Percentiles rank a stretch among this genome's conserved stretches.
These are phyloP conservation scores for Hydrochoerus hydrochaeris DNA, from an alignment of 2,113 vertebrate species.

Conservation along the genomic window DNA sequence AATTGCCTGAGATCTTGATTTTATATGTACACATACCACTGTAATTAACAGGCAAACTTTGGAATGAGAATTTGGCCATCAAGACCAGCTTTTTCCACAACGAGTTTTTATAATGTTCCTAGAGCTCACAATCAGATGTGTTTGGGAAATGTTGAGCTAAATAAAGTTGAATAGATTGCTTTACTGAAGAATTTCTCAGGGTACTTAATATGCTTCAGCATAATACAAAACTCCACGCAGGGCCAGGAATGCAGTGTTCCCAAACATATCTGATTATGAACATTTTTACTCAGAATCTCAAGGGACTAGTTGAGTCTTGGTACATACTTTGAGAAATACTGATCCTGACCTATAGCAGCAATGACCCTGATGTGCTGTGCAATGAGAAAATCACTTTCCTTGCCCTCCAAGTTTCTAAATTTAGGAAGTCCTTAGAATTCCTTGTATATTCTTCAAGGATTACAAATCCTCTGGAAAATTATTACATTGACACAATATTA, in stretches of 20 bases:
- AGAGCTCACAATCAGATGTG: not conserved
- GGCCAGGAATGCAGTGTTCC: conserved; percentile 37
- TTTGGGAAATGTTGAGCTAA: conserved; percentile 48
- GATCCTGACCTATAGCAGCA: conserved; percentile 53
- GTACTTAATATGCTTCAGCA: not conserved
- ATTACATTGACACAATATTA: not conserved
- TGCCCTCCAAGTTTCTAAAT: conserved; percentile 49
- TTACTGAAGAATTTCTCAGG: conserved; percentile 49
- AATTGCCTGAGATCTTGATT: not conserved
- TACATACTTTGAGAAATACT: conserved; percentile 55
- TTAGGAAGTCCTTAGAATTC: conserved; percentile 6
- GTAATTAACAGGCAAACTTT: not conserved
- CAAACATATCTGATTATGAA: conserved; percentile 18
- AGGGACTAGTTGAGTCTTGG: conserved; percentile 17
- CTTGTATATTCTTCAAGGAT: conserved; percentile 14
- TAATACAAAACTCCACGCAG: not conserved
- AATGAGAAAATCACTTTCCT: conserved; percentile 57
- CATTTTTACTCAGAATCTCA: conserved; percentile 53
- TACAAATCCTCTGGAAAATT: conserved; percentile 28
- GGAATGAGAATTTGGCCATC: not conserved
- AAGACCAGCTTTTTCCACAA: not conserved
- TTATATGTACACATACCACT: not conserved
- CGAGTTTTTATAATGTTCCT: not conserved
- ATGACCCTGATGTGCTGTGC: not conserved
- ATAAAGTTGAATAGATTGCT: conserved; percentile 44